phyloP scores from a whole-genome alignment of 2,113 vertebrate species.

The Chloropsis cyanopogon region DNA sequence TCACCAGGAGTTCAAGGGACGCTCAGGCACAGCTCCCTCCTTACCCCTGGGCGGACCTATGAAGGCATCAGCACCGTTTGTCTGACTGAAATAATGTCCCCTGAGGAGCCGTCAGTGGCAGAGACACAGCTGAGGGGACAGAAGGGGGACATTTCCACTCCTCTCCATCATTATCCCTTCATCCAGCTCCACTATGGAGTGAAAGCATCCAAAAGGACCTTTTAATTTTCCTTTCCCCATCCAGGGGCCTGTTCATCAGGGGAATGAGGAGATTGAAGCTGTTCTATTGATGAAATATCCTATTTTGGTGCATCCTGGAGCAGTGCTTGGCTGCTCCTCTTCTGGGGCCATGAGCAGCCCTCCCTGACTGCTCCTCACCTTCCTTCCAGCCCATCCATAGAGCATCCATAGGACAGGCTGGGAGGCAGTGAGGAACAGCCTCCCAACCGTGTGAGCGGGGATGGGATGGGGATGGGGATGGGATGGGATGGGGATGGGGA shows the following conservation, averaged over 20 bases:
- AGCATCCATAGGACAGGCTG: neutral
- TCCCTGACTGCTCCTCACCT: accelerated
- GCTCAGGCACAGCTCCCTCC: neutral
- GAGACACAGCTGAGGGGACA: neutral
- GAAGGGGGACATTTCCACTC: neutral
- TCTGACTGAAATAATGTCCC: neutral
- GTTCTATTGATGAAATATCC: neutral
- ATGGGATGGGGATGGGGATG: neutral
- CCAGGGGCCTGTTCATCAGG: accelerated
- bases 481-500: too few relatives aligned
- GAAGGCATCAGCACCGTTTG: neutral
- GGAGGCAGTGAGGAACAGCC: neutral
- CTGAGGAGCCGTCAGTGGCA: accelerated
- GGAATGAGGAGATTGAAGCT: neutral
- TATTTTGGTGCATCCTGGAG: neutral
- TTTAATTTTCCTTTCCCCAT: neutral
- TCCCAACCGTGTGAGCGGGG: accelerated
- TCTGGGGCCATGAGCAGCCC: accelerated
- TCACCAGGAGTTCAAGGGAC: neutral
- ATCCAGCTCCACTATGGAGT: neutral
- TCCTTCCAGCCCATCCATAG: neutral
- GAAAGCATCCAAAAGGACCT: neutral
- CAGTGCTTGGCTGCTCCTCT: neutral
- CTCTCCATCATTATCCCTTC: neutral
- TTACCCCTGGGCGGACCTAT: accelerated